phyloP scores from a whole-genome alignment of 2,888 invertebrate genomes.

The Poecilobothrus nobilitatus region DNA sequence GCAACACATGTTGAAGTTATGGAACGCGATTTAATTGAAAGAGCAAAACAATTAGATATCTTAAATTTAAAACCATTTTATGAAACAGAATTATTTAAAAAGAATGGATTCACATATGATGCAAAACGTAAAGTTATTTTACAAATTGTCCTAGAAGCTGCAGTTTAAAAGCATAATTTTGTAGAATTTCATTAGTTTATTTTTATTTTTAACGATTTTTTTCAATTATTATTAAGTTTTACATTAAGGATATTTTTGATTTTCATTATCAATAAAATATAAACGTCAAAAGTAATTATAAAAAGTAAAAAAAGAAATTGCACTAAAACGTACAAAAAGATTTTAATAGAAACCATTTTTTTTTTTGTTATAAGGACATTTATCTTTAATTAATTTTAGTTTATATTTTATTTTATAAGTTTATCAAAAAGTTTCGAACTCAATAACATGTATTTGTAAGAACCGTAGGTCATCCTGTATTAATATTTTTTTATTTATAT shows the following conservation, averaged over 20 bases:
- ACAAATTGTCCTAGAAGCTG: constrained; percentile 62
- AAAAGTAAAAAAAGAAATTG: background rate
- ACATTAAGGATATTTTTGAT: background rate
- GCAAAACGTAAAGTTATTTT: constrained; percentile 73
- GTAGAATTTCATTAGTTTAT: background rate
- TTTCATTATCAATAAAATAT: background rate
- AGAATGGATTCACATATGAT: constrained; percentile 83
- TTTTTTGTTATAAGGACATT: too few species aligned
- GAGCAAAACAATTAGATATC: constrained; percentile 89
- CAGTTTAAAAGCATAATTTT: constrained; percentile 20
- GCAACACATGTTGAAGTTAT: constrained; percentile 71
- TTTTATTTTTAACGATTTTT: background rate
- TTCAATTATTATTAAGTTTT: background rate
- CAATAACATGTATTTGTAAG: too few species aligned
- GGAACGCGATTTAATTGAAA: constrained; percentile 73
- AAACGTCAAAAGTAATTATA: background rate
- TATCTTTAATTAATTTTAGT: too few species aligned
- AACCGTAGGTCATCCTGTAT: too few species aligned
- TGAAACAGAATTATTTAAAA: constrained; percentile 78
- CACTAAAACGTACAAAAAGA: background rate
- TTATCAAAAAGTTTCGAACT: too few species aligned
- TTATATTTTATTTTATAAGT: too few species aligned
- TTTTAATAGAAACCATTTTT: too few species aligned
- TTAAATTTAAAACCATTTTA: constrained; percentile 84
- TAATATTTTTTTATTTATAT: too few species aligned